Conservation (phyloP, 2,888 invertebrate species). For the Euplexia lucipara region DNA sequence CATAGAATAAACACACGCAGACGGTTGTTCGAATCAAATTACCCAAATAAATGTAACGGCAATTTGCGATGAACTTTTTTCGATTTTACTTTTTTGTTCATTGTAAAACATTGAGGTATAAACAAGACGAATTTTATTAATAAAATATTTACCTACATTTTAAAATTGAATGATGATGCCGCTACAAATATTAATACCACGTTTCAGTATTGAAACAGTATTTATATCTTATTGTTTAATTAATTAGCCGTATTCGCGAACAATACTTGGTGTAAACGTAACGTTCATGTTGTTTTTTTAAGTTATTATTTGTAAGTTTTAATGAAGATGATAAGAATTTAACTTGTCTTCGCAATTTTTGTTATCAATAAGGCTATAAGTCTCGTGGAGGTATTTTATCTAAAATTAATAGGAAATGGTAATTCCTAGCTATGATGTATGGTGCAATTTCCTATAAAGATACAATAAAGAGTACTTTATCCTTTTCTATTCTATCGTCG, state of each 20-base stretch:
- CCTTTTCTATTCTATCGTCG: too few species aligned
- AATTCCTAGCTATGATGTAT: conserved; percentile 19
- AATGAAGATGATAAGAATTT: too few species aligned
- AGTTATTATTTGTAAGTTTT: too few species aligned
- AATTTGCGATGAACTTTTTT: conserved; percentile 43
- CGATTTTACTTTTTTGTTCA: conserved; percentile 48
- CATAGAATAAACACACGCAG: conserved; percentile 71
- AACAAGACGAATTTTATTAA: conserved; percentile 54
- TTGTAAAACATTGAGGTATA: conserved; percentile 37
- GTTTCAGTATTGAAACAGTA: not conserved
- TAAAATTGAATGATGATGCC: not conserved
- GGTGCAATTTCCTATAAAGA: conserved; percentile 29
- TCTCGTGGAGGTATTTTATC: conserved; percentile 23
- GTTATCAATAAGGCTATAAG: conserved; percentile 38
- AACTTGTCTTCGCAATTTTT: not conserved
- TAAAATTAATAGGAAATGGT: conserved; percentile 15
- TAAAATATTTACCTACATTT: conserved; percentile 38
- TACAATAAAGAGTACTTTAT: too few species aligned
- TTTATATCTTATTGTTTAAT: not conserved
- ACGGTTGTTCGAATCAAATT: conserved; percentile 56
- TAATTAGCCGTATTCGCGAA: not conserved
- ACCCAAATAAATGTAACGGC: conserved; percentile 50
- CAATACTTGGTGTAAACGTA: too few species aligned
- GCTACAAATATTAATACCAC: not conserved
- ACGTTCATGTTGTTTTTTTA: too few species aligned